Evolutionary conservation across 2,113 vertebrate species (phyloP).

Genomic region (Motacilla alba): DNA sequence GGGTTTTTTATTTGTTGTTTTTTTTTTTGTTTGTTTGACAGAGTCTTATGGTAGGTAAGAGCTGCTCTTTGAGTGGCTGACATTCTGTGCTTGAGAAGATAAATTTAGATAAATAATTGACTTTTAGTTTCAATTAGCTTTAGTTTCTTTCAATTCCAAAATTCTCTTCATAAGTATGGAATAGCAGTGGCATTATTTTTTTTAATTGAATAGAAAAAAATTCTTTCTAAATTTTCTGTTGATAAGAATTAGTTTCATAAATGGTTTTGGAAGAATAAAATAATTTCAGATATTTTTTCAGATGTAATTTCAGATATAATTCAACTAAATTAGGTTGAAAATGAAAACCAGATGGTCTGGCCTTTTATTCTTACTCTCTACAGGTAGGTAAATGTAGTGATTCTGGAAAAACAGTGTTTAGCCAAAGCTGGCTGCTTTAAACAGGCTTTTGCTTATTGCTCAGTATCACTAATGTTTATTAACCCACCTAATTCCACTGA

Average conservation of each 20-base stretch:
- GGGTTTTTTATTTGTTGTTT: not conserved
- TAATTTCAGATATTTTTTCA: not conserved
- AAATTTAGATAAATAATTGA: not conserved
- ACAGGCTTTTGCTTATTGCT: slow-evolving; percentile 6
- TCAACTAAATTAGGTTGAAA: not conserved
- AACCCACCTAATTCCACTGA: not conserved
- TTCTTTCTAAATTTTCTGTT: not conserved
- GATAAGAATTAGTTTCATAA: not conserved
- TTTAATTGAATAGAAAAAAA: not conserved
- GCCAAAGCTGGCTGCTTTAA: not conserved
- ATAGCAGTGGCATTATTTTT: not conserved
- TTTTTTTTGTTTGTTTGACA: not conserved
- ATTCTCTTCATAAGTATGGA: not conserved
- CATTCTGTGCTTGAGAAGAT: not conserved
- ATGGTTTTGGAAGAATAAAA: not conserved
- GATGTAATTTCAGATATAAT: not conserved
- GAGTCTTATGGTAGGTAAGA: not conserved
- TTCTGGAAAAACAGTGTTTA: not conserved
- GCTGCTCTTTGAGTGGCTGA: not conserved
- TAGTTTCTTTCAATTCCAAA: not conserved
- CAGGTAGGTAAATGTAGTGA: not conserved
- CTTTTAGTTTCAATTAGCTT: not conserved
- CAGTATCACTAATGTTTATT: slow-evolving; percentile 28
- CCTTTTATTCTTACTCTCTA: not conserved
- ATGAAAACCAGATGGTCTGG: not conserved